phyloP scores from a whole-genome alignment of 2,113 vertebrate species.

The Zosterops hypoxanthus region DNA sequence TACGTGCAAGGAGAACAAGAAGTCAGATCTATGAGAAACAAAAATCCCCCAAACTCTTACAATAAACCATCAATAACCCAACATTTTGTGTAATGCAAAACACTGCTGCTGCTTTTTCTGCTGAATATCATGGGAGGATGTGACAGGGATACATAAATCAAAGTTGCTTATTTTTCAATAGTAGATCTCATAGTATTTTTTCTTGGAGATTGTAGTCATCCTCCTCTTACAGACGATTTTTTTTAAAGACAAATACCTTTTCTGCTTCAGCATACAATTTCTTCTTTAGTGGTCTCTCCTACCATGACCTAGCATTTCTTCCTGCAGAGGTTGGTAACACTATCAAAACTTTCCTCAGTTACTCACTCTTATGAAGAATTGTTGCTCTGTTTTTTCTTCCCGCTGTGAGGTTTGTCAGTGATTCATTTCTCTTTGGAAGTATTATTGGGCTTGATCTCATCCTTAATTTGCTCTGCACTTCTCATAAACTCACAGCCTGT shows the following conservation, averaged over 20 bases:
- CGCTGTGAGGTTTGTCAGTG: background rate
- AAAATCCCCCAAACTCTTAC: background rate
- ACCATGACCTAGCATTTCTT: background rate
- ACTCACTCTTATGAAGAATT: background rate
- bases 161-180: background rate
- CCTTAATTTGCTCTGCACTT: constrained; percentile 10
- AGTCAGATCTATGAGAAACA: background rate
- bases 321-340: background rate
- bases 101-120: background rate
- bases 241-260: background rate
- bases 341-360: background rate
- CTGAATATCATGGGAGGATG: background rate
- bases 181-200: background rate
- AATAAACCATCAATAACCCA: background rate
- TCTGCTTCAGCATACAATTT: background rate
- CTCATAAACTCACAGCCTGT: background rate
- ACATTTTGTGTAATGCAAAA: background rate
- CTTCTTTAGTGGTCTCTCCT: background rate
- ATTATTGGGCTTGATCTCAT: constrained; percentile 26
- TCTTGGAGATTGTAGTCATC: background rate
- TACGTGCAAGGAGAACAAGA: background rate
- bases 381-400: background rate
- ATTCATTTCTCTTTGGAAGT: constrained; percentile 14
- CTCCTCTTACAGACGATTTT: background rate
- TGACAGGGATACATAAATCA: background rate